Evolutionary conservation across 2,797 vertebrate genomes (phyloP).

Genomic region (Acipenser oxyrinchus): DNA sequence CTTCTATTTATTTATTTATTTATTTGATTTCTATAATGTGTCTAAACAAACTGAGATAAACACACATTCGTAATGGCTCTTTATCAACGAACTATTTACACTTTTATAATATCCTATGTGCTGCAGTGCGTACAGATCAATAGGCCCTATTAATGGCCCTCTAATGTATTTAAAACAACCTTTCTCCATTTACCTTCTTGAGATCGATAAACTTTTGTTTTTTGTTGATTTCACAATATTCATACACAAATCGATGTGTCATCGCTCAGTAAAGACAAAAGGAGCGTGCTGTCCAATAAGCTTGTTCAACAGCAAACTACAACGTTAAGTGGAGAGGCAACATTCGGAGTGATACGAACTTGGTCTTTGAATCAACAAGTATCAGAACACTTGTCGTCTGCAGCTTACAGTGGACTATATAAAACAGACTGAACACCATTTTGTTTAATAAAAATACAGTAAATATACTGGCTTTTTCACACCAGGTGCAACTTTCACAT

Average conservation of each 20-base stretch:
- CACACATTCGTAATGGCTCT: too few relatives aligned
- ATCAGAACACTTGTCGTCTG: not conserved
- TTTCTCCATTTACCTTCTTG: conserved; percentile 3
- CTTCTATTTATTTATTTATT: too few relatives aligned
- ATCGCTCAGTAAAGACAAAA: conserved; percentile 7
- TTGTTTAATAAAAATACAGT: too few relatives aligned
- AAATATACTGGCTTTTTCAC: too few relatives aligned
- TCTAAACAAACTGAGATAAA: too few relatives aligned
- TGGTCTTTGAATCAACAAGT: not conserved
- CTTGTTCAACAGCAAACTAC: not conserved
- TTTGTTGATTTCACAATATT: conserved; percentile 15
- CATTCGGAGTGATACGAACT: not conserved
- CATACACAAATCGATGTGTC: conserved; percentile 4
- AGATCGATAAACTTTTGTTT: conserved; percentile 11
- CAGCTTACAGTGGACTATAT: not conserved
- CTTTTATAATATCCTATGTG: not conserved
- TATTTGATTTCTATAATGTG: too few relatives aligned
- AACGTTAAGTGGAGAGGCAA: not conserved
- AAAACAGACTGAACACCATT: too few relatives aligned
- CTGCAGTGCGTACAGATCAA: not conserved
- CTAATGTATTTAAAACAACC: conserved; percentile 14
- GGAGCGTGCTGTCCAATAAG: conserved; percentile 6
- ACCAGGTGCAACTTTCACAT: too few relatives aligned
- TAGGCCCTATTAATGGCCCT: not conserved
- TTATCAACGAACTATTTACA: not conserved